A percentile compares a stretch with the other conserved stretches of the same genome.
Conservation (phyloP, 2,888 invertebrate species). For the Leptinotarsa haldemani region DNA sequence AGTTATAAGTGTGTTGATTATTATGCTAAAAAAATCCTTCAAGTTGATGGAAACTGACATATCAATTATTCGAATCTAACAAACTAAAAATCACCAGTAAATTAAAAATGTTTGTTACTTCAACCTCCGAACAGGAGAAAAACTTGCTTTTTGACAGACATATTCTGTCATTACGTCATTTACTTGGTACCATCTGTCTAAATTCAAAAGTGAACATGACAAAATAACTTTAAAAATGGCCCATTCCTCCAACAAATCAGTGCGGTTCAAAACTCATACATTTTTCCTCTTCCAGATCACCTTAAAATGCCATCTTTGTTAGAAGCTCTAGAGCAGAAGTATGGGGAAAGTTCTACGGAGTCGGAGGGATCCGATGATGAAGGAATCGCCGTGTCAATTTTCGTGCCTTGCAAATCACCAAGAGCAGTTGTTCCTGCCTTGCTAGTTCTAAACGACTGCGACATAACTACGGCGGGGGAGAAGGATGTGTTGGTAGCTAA, state of each 20-base stretch:
- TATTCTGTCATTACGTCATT: neutral
- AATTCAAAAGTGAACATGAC: neutral
- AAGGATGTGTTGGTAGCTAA: conserved; percentile 82
- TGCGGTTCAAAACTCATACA: neutral
- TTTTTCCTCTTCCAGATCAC: conserved; percentile 38
- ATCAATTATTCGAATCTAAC: no score
- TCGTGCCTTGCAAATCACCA: conserved; percentile 86
- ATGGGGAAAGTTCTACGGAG: conserved; percentile 72
- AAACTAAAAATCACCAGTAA: no score
- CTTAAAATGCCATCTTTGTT: conserved; percentile 85
- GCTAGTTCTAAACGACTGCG: conserved; percentile 90
- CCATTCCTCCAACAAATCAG: neutral
- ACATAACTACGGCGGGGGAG: conserved; percentile 90
- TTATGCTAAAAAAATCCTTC: no score
- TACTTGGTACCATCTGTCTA: conserved; percentile 2
- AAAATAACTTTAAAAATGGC: conserved; percentile 6
- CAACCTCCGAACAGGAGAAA: neutral
- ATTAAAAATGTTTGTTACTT: no score
- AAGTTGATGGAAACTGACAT: no score
- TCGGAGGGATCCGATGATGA: conserved; percentile 72
- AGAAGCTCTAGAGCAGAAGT: conserved; percentile 91
- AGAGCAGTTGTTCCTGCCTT: conserved; percentile 82
- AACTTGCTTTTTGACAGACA: neutral
- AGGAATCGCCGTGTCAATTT: conserved; percentile 83
- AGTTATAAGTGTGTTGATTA: no score